Evolutionary conservation across 2,797 vertebrate species (phyloP), one percentile per base, ranked within the genome.

Genomic region (Ctenopoma multispine): DNA sequence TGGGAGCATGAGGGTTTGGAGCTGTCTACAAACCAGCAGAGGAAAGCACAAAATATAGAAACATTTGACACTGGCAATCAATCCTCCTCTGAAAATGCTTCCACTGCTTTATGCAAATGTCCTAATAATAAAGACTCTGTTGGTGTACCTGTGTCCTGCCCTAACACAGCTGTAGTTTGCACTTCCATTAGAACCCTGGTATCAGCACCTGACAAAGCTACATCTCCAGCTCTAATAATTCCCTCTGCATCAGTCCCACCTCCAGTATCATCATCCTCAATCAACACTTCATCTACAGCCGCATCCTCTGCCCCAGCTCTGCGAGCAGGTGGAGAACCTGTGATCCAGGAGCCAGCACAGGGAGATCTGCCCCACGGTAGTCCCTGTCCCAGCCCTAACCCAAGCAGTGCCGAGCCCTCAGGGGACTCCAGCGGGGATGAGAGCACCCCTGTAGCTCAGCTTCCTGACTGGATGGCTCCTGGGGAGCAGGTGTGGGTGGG

Each of bases 401-500:
- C 86, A 63, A 89, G 90, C 68, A 84, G 93, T 1, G 78, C 84
- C 8, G 24, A 87, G 81, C 90, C 90, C 65, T 83, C 92, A 0
- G 90, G 90, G 43, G 88, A 91, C 80, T 95, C 93, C 8, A 94
- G 93, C 3, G 91, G 90, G 65, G 95, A 96, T 38, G 94, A 95
- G 69, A 77, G 89, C 76, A 72, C 89, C 44, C 89, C 93, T 0
- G 89, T 84, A 29, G 88, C 93, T 76, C 95, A 94, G 86, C 87
- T 94, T 38, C 94, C 95, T 0, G 90, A 93, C 78, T 96, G 94
- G 92, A 93, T 96, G 91, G 91, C 93, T 1, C 89, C 95, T 4
- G 95, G 95, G 0, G 94, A 96, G 68, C 92, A 93, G 81, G 95
- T 97, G 80, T 96, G 92, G 87, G 91, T 96, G 84, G 96, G 95